phyloP scores from a whole-genome alignment of 1,140 invertebrate species.

The Aphaenogaster floridana region DNA sequence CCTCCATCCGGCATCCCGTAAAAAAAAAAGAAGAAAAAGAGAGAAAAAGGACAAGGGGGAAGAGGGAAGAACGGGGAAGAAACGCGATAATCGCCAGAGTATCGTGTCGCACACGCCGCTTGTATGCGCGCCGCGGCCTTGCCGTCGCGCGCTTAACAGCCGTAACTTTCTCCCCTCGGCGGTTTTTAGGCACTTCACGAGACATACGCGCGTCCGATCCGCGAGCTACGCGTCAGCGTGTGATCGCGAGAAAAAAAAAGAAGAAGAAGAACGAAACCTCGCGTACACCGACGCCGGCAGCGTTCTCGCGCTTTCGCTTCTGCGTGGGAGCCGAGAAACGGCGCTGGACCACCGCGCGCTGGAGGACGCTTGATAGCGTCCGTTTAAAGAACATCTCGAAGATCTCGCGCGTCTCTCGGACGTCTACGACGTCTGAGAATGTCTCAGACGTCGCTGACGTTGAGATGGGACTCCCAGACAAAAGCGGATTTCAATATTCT shows the following conservation, averaged over 20 bases:
- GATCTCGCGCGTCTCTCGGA: not conserved
- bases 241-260: conserved; percentile 19
- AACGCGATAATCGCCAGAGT: conserved; percentile 34
- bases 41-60: not conserved
- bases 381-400: not conserved
- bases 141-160: conserved; percentile 21
- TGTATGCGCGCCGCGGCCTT: conserved; percentile 42
- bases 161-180: conserved; percentile 58
- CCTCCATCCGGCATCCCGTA: conserved; percentile 68
- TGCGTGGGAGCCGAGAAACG: not conserved
- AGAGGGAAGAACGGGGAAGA: conserved; percentile 19
- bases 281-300: conserved; percentile 25
- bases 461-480: not conserved
- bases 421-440: not conserved
- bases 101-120: conserved; percentile 23
- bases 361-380: not conserved
- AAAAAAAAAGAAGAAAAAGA: conserved; percentile 9
- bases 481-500: not conserved
- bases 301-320: not conserved
- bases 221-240: conserved; percentile 42
- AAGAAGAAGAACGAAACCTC: not conserved
- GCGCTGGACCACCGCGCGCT: not conserved
- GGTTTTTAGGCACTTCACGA: conserved; percentile 64
- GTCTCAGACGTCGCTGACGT: not conserved
- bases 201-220: conserved; percentile 42